Evolutionary conservation across 1,140 invertebrate species (phyloP).

Genomic region (Pseudomyrmex flavicornis): DNA sequence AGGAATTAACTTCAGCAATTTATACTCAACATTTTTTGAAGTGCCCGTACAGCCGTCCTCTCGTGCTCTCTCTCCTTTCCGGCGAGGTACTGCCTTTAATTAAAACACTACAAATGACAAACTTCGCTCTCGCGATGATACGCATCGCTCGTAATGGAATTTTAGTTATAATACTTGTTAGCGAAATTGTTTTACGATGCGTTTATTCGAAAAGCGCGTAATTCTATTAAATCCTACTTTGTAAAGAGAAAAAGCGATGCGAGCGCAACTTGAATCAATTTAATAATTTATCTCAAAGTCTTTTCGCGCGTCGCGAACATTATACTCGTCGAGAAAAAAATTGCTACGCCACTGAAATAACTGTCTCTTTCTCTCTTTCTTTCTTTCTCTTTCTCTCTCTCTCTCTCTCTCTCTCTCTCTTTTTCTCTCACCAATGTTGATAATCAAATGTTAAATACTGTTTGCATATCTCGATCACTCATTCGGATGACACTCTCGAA

Average conservation of each 20-base stretch:
- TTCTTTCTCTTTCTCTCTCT: too few species aligned
- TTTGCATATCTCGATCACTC: conserved; percentile 1
- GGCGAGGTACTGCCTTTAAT: background rate
- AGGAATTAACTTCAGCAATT: conserved; percentile 4
- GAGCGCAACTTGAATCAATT: background rate
- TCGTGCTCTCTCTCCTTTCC: background rate
- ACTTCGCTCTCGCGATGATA: background rate
- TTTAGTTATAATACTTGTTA: background rate
- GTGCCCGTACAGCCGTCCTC: too few species aligned
- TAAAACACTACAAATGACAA: conserved; percentile 14
- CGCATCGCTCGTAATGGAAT: background rate
- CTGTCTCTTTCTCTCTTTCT: too few species aligned
- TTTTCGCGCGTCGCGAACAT: background rate
- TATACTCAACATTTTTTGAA: background rate
- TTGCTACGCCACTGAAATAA: background rate
- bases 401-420: background rate
- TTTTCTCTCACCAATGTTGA: background rate
- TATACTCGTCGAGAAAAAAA: conserved; percentile 1
- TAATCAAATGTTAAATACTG: conserved; percentile 40
- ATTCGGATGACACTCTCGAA: background rate
- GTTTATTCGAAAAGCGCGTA: background rate
- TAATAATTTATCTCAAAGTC: background rate
- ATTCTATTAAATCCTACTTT: background rate
- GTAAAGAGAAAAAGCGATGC: too few species aligned
- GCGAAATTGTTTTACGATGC: background rate